A percentile compares a stretch with the other conserved stretches of the same genome.
Conservation (phyloP, 1,140 invertebrate species). For the Achroia grisella region DNA sequence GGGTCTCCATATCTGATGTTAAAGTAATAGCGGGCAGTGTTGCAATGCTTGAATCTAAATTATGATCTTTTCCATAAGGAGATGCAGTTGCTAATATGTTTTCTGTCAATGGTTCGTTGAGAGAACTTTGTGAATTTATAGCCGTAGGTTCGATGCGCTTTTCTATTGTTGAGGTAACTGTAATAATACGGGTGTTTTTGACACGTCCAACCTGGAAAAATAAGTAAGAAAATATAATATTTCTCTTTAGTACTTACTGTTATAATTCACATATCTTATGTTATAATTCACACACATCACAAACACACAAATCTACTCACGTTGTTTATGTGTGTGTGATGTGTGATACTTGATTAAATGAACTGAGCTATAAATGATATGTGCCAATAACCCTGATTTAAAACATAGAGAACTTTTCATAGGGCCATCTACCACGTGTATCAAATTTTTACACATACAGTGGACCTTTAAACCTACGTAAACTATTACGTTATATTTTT, state of each 20-base stretch:
- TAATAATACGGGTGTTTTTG: constrained; percentile 90
- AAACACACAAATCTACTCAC: too few species aligned
- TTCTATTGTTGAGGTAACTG: constrained; percentile 87
- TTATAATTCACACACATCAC: too few species aligned
- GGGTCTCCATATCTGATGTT: constrained; percentile 83
- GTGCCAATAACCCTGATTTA: too few species aligned
- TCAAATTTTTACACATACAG: too few species aligned
- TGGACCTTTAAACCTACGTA: too few species aligned
- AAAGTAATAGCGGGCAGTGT: constrained; percentile 87
- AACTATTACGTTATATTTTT: too few species aligned
- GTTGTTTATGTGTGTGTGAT: too few species aligned
- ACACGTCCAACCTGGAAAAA: constrained; percentile 85
- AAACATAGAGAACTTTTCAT: too few species aligned
- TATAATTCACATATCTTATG: too few species aligned
- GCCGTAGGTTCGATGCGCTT: constrained; percentile 80
- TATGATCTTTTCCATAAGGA: constrained; percentile 81
- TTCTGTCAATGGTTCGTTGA: constrained; percentile 86
- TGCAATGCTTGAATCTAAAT: constrained; percentile 85
- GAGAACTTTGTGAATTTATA: constrained; percentile 73
- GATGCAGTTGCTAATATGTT: constrained; percentile 88
- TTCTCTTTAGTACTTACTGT: not conserved
- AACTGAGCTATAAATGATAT: too few species aligned
- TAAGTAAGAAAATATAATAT: constrained; percentile 17
- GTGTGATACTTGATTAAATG: too few species aligned
- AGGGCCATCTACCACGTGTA: too few species aligned